These are phyloP conservation scores for Diceros bicornis DNA, from an alignment of 2,797 vertebrate species.

Conservation along the genomic window DNA sequence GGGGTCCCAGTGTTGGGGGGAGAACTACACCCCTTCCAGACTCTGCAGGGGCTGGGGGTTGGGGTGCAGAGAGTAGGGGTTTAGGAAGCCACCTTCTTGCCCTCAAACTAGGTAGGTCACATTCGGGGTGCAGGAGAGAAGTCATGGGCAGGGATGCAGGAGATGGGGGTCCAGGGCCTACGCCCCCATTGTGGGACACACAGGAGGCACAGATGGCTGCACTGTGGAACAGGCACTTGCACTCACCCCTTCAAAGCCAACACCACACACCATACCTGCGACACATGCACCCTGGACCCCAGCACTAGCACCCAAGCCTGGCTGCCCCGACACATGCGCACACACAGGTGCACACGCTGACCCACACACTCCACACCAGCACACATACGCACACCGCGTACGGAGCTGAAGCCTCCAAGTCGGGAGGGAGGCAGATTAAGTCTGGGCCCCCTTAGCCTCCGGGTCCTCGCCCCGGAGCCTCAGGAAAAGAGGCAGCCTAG, in stretches of 20 bases:
- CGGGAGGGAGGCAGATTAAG: background rate
- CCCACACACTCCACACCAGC: background rate
- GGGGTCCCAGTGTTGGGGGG: background rate
- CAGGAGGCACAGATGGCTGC: background rate
- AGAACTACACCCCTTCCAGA: background rate
- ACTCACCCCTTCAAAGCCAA: background rate
- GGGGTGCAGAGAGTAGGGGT: background rate
- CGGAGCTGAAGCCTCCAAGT: background rate
- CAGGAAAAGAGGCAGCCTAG: background rate
- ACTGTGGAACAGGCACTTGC: background rate
- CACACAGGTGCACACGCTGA: slow-evolving; percentile 10
- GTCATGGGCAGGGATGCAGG: background rate
- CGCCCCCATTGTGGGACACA: background rate
- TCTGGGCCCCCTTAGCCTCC: background rate
- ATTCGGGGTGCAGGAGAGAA: background rate
- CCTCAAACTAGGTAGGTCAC: background rate
- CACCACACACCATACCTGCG: background rate
- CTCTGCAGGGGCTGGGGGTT: background rate
- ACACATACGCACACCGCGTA: background rate
- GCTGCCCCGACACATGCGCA: background rate
- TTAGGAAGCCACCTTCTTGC: background rate
- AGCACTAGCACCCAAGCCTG: background rate
- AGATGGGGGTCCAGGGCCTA: background rate
- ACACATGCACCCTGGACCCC: background rate
- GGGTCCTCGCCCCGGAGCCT: background rate